Conservation (phyloP, 2,797 vertebrate genomes). For the Micromesistius poutassou region DNA sequence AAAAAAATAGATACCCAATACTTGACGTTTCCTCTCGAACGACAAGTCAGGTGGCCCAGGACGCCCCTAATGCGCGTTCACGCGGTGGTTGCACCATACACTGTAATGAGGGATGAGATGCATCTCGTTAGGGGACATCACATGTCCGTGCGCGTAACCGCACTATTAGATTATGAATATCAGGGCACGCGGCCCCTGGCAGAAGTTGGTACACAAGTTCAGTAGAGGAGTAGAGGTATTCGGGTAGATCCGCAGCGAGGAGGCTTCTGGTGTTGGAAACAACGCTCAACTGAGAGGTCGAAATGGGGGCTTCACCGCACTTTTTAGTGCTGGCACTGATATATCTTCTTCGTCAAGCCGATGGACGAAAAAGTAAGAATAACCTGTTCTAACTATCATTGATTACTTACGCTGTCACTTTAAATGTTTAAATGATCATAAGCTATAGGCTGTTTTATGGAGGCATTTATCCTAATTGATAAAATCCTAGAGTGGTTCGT, state of each 20-base stretch:
- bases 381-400: background rate
- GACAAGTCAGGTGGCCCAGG: too few species aligned
- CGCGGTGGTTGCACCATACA: background rate
- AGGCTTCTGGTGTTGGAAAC: background rate
- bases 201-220: constrained; percentile 4
- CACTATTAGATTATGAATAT: constrained; percentile 57
- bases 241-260: background rate
- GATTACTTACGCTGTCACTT: background rate
- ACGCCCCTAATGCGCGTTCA: too few species aligned
- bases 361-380: constrained; percentile 82
- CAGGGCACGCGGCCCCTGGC: constrained; percentile 19
- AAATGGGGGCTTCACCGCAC: constrained; percentile 62
- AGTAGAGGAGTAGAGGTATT: background rate
- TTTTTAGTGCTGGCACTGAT: constrained; percentile 54
- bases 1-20: too few species aligned
- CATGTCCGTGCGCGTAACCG: constrained; percentile 76
- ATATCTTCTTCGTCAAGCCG: constrained; percentile 50
- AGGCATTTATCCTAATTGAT: background rate
- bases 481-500: background rate
- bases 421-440: background rate
- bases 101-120: constrained; percentile 77
- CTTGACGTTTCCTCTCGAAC: too few species aligned
- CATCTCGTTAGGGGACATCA: constrained; percentile 82
- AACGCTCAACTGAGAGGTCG: background rate
- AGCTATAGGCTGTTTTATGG: background rate